Conservation (phyloP, 2,888 invertebrate species). For the Hemistola chrysoprasaria region DNA sequence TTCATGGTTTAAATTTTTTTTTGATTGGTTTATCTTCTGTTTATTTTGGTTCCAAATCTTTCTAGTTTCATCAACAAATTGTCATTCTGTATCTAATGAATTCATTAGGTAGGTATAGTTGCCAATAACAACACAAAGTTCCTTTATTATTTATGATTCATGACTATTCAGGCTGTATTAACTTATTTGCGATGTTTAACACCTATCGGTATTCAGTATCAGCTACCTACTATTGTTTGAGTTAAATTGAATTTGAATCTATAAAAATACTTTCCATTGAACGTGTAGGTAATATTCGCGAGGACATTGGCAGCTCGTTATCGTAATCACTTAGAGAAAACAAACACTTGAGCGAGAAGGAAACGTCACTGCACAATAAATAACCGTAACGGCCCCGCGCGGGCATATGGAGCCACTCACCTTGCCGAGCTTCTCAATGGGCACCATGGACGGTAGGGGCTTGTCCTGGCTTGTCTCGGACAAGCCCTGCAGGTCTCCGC, state of each 20-base stretch:
- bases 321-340: constrained; percentile 34
- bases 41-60: neutral
- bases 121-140: constrained; percentile 6
- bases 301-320: constrained; percentile 15
- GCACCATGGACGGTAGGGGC: constrained; percentile 83
- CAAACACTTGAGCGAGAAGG: constrained; percentile 29
- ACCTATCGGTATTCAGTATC: neutral
- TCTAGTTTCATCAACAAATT: neutral
- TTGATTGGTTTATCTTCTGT: no score
- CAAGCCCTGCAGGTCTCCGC: constrained; percentile 84
- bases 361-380: constrained; percentile 41
- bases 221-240: no score
- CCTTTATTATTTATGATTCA: no score
- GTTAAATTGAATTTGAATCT: no score
- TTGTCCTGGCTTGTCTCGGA: constrained; percentile 77
- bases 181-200: no score
- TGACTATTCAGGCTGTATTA: no score
- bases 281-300: no score
- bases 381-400: constrained; percentile 31
- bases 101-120: neutral
- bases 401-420: constrained; percentile 55
- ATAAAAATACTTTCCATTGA: no score
- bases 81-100: neutral
- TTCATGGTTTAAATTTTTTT: no score
- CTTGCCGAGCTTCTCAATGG: constrained; percentile 89